These are phyloP conservation scores for Mycteria americana DNA, from an alignment of 2,797 vertebrate species.

Conservation along the genomic window DNA sequence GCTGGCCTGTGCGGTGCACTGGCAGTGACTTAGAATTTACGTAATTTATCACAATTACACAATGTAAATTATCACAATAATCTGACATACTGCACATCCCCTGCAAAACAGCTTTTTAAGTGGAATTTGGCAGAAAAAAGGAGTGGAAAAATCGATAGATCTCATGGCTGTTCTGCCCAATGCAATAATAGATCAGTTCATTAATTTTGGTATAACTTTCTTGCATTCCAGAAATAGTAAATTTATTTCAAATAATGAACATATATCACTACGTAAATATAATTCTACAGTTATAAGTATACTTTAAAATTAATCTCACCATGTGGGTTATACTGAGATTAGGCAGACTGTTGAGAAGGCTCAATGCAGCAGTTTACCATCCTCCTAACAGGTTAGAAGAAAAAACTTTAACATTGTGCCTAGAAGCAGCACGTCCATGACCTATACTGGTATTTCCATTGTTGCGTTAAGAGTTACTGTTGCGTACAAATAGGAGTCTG, in stretches of 20 bases:
- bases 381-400: neutral
- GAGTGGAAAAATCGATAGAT: neutral
- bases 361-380: neutral
- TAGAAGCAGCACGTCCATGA: neutral
- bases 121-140: neutral
- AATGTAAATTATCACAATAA: neutral
- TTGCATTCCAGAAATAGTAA: neutral
- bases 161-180: neutral
- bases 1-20: fast-evolving
- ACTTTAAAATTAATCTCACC: neutral
- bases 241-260: neutral
- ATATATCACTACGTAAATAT: neutral
- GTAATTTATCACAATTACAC: no score
- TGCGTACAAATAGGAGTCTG: no score
- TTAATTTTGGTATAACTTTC: neutral
- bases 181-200: neutral
- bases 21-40: neutral
- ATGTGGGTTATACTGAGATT: neutral
- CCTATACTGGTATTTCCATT: neutral
- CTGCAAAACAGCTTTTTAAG: neutral
- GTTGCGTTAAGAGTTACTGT: no score
- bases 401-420: neutral
- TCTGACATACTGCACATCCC: neutral
- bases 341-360: neutral
- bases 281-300: neutral